Percentiles rank a stretch among this genome's conserved stretches.
These are phyloP conservation scores for Brienomyrus brachyistius DNA, from an alignment of 2,113 vertebrate species.

Conservation along the genomic window DNA sequence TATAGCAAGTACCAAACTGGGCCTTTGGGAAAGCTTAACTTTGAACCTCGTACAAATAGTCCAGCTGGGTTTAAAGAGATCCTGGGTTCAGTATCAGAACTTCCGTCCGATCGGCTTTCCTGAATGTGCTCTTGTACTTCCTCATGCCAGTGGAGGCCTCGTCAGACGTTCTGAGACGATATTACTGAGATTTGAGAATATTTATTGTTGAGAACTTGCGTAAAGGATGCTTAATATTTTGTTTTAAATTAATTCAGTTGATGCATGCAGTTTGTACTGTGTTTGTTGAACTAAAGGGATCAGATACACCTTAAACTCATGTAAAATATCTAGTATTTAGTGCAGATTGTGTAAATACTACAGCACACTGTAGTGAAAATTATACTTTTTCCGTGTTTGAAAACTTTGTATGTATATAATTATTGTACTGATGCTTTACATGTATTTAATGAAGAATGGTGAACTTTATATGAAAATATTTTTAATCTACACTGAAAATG, in stretches of 20 bases:
- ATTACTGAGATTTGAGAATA: neutral
- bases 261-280: conserved; percentile 20
- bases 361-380: neutral
- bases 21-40: neutral
- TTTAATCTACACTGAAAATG: conserved; percentile 8
- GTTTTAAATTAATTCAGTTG: conserved; percentile 8
- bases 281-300: neutral
- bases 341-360: neutral
- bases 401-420: neutral
- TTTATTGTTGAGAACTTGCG: neutral
- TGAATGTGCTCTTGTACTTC: neutral
- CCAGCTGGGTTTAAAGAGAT: conserved; percentile 1
- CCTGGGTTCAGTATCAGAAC: conserved; percentile 12
- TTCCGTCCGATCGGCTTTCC: conserved; percentile 11
- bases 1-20: neutral
- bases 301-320: neutral
- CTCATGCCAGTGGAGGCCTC: conserved; percentile 6
- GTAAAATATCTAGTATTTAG: neutral
- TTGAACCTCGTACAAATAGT: neutral
- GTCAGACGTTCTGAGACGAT: neutral
- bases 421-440: conserved; percentile 4
- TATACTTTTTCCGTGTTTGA: conserved; percentile 3
- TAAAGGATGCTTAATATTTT: neutral
- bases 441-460: neutral
- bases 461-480: conserved; percentile 6